A percentile compares a stretch with the other conserved stretches of the same genome.
These are phyloP conservation scores for Oenanthe oenanthe DNA, from an alignment of 2,113 vertebrate genomes.

Conservation along the genomic window DNA sequence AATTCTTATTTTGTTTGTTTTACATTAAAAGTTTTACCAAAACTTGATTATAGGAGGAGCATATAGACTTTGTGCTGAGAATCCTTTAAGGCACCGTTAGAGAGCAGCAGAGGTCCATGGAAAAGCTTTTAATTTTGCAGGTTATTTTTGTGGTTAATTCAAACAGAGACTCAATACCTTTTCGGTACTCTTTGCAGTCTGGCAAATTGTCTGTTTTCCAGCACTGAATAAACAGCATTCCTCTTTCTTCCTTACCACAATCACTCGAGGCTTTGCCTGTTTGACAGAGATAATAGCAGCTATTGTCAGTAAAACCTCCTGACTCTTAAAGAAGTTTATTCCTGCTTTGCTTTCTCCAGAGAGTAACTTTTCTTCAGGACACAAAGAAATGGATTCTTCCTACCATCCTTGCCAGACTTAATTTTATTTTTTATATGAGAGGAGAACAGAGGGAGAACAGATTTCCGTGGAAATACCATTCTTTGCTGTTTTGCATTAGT, in stretches of 20 bases:
- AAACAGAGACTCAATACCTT: neutral
- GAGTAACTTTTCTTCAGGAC: neutral
- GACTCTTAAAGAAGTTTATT: constrained; percentile 26
- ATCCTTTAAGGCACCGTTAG: constrained; percentile 39
- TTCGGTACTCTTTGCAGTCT: neutral
- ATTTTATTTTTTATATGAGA: neutral
- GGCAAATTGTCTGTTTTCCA: constrained; percentile 28
- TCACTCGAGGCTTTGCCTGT: constrained; percentile 38
- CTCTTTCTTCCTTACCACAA: neutral
- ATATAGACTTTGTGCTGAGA: neutral
- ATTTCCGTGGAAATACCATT: neutral
- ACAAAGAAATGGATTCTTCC: neutral
- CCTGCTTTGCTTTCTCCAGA: neutral
- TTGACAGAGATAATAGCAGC: constrained; percentile 14
- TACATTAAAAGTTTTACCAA: neutral
- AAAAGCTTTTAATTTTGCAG: neutral
- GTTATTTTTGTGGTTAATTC: neutral
- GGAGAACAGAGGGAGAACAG: neutral
- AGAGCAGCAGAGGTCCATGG: constrained; percentile 64
- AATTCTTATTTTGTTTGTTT: neutral
- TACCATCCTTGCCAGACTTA: neutral
- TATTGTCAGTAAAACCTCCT: constrained; percentile 17
- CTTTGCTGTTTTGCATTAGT: neutral
- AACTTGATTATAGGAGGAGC: neutral
- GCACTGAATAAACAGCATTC: neutral